Conservation (phyloP, 92 coral and sea anemone genomes). For the Epizoanthus stellaris region DNA sequence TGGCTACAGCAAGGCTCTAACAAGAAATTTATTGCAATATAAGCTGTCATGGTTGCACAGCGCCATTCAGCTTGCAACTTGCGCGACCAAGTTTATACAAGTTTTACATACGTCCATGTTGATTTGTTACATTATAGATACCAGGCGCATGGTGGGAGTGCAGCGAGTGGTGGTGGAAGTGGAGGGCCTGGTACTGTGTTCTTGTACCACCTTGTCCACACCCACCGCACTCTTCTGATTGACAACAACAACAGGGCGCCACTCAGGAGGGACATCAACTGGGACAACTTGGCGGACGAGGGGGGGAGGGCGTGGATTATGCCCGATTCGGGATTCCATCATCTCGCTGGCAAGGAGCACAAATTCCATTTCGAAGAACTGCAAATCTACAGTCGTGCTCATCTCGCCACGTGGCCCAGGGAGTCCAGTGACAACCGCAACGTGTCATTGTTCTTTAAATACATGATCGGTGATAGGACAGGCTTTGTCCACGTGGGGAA, state of each 20-base stretch:
- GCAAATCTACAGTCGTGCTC: constrained; percentile 70
- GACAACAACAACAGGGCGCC: constrained; percentile 65
- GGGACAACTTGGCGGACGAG: constrained; percentile 52
- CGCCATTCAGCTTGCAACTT: not conserved
- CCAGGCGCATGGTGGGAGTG: constrained; percentile 71
- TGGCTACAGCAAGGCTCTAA: no score
- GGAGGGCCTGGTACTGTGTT: constrained; percentile 84
- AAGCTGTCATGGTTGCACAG: no score
- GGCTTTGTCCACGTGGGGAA: constrained; percentile 73
- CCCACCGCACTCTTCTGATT: constrained; percentile 72
- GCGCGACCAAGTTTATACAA: not conserved
- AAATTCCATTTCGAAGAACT: constrained; percentile 76
- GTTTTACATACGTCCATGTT: not conserved
- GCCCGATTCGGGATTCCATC: constrained; percentile 78
- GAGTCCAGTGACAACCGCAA: not conserved
- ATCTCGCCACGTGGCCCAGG: constrained; percentile 70
- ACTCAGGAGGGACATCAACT: constrained; percentile 65
- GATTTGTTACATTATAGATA: constrained; percentile 43
- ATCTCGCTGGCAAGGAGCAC: constrained; percentile 53
- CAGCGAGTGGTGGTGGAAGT: constrained; percentile 34
- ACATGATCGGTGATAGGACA: constrained; percentile 79
- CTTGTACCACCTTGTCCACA: constrained; percentile 65
- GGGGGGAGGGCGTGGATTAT: constrained; percentile 79
- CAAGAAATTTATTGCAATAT: no score
- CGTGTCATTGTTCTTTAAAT: constrained; percentile 62